Conservation (phyloP, 2,113 vertebrate species). For the Rhea pennata region DNA sequence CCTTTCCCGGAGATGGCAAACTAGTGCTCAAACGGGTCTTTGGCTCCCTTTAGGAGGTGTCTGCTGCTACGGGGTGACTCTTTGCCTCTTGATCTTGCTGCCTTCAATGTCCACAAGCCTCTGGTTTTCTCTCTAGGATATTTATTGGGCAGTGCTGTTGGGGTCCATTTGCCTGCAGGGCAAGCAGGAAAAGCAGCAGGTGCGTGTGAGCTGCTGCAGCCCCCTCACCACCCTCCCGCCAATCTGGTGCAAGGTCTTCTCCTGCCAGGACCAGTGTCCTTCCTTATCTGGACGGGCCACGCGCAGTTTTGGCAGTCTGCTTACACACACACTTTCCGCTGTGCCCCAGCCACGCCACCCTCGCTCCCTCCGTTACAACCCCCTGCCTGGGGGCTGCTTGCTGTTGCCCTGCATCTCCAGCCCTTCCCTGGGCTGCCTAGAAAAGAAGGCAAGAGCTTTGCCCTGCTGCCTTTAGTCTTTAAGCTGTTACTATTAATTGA, state of each 20-base stretch:
- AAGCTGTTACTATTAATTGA: neutral
- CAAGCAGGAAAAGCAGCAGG: neutral
- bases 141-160: neutral
- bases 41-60: neutral
- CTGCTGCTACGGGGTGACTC: neutral
- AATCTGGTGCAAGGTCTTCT: fast-evolving
- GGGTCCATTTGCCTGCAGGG: neutral
- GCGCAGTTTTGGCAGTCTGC: fast-evolving
- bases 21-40: neutral
- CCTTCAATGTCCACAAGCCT: neutral
- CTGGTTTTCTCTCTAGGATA: neutral
- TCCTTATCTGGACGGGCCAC: neutral
- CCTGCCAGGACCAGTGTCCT: fast-evolving
- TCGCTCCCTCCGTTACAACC: fast-evolving
- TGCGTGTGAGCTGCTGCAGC: neutral
- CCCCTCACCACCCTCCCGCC: neutral
- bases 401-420: neutral
- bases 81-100: neutral
- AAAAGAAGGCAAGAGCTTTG: neutral
- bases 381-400: neutral
- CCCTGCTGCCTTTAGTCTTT: neutral
- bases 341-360: neutral
- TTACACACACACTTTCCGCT: neutral
- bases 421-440: neutral
- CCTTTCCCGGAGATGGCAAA: neutral